Evolutionary conservation across 2,888 invertebrate genomes (phyloP).

Genomic region (Cosmorhoe ocellata): DNA sequence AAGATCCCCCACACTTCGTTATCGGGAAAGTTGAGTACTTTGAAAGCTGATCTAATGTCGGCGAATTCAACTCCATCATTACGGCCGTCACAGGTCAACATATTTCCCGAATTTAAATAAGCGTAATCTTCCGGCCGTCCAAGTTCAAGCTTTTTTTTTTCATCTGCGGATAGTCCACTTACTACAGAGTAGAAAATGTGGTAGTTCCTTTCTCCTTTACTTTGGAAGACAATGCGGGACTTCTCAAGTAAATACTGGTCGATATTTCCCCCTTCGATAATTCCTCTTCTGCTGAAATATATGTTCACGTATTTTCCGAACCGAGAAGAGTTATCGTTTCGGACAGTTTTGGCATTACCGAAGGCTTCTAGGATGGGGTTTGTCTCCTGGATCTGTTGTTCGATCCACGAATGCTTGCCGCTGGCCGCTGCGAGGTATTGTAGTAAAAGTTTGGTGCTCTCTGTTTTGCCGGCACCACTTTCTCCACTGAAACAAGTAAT

Average conservation of each 20-base stretch:
- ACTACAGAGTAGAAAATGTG: slow-evolving; percentile 97
- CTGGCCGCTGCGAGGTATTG: slow-evolving; percentile 97
- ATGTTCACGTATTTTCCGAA: slow-evolving; percentile 98
- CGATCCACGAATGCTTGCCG: slow-evolving; percentile 98
- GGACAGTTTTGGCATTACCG: slow-evolving; percentile 97
- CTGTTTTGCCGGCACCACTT: slow-evolving; percentile 98
- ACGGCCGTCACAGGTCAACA: slow-evolving; percentile 89
- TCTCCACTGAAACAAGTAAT: slow-evolving; percentile 90
- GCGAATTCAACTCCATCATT: slow-evolving; percentile 93
- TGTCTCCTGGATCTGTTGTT: slow-evolving; percentile 97
- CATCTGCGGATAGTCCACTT: slow-evolving; percentile 90
- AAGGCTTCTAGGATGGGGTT: slow-evolving; percentile 99
- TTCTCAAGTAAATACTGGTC: slow-evolving; percentile 98
- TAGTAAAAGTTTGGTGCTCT: slow-evolving; percentile 96
- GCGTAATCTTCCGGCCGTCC: slow-evolving; percentile 88
- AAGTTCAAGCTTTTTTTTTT: slow-evolving; percentile 90
- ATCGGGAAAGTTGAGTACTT: slow-evolving; percentile 93
- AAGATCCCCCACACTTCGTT: slow-evolving; percentile 93
- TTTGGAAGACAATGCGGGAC: slow-evolving; percentile 95
- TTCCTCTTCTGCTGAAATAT: slow-evolving; percentile 90
- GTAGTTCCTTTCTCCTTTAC: slow-evolving; percentile 95
- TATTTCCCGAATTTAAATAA: slow-evolving; percentile 91
- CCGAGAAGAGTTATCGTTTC: slow-evolving; percentile 97
- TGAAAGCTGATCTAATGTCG: slow-evolving; percentile 95
- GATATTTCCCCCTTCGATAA: slow-evolving; percentile 96